These are phyloP conservation scores for Tipula confusa DNA, from an alignment of 2,888 invertebrate genomes.

Conservation along the genomic window DNA sequence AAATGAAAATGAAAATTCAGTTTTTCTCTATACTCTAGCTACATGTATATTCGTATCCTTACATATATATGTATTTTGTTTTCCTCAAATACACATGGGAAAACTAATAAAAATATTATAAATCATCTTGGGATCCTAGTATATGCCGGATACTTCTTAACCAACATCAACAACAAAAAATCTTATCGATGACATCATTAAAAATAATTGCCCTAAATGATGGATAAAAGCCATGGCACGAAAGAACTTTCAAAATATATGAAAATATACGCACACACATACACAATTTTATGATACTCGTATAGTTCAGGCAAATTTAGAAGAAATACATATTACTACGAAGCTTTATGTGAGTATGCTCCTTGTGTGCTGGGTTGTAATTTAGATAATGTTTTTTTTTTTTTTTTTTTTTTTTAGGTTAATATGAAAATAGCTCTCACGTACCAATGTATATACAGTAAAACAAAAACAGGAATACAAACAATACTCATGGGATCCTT, in stretches of 20 bases:
- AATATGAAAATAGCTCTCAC: slow-evolving; percentile 20
- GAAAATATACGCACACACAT: not conserved
- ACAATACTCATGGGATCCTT: slow-evolving; percentile 12
- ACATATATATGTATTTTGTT: not conserved
- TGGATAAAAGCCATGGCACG: not conserved
- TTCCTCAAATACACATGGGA: not conserved
- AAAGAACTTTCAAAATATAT: not conserved
- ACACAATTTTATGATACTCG: not conserved
- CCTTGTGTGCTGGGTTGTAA: not conserved
- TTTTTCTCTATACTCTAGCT: not conserved
- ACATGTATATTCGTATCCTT: not conserved
- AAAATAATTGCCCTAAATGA: not conserved
- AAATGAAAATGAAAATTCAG: not conserved
- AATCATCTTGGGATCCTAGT: slow-evolving; percentile 16
- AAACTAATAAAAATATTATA: slow-evolving; percentile 20
- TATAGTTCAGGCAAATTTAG: too few species aligned
- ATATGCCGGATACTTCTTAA: not conserved
- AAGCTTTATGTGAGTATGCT: not conserved
- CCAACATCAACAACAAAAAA: not conserved
- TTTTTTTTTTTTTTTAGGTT: slow-evolving; percentile 25
- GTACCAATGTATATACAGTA: not conserved
- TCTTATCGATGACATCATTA: not conserved
- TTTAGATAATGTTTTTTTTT: slow-evolving; percentile 25
- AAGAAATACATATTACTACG: not conserved
- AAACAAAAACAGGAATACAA: not conserved